Conservation (phyloP, 2,888 invertebrate genomes). For the Xanthia icteritia region DNA sequence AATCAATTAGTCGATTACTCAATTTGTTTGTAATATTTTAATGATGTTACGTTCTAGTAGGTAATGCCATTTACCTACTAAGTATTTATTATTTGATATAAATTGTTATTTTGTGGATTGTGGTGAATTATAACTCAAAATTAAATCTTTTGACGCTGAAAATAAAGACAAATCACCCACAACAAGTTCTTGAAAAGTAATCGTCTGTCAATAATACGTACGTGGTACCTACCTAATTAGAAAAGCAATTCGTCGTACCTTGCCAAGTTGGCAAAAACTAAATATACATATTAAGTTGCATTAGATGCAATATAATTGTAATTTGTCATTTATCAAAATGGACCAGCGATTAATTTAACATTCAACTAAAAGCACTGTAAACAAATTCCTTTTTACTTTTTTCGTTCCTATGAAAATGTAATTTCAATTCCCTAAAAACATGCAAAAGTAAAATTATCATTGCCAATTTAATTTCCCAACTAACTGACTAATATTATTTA, state of each 20-base stretch:
- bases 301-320: background rate
- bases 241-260: background rate
- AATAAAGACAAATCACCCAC: background rate
- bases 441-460: background rate
- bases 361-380: background rate
- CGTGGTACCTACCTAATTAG: background rate
- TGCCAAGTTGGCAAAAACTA: slow-evolving; percentile 19
- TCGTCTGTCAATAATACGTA: background rate
- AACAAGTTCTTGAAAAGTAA: background rate
- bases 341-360: background rate
- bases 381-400: background rate
- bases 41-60: background rate
- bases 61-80: background rate
- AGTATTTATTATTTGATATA: background rate
- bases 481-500: background rate
- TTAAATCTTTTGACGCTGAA: background rate
- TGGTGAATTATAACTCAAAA: background rate
- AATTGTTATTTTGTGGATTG: background rate
- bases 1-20: slow-evolving; percentile 19
- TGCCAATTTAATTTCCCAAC: background rate
- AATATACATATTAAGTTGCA: background rate
- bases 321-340: background rate
- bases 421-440: background rate
- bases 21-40: background rate
- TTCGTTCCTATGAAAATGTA: background rate